Evolutionary conservation across 2,113 vertebrate species (phyloP).

Genomic region (Conger conger): DNA sequence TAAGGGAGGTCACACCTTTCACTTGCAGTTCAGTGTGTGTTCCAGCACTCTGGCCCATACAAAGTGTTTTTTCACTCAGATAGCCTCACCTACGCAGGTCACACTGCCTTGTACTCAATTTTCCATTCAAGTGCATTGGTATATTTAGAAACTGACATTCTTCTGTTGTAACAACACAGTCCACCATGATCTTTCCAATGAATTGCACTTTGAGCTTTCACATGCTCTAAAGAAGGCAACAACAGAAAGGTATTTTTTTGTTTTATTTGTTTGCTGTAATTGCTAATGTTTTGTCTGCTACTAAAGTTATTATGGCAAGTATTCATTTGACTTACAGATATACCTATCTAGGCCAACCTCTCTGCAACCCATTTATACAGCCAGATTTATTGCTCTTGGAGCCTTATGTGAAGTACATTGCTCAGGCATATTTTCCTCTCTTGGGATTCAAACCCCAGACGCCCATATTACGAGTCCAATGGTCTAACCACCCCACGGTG

Average conservation of each 20-base stretch:
- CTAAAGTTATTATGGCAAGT: neutral
- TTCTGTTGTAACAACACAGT: neutral
- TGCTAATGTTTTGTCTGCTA: neutral
- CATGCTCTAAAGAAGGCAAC: neutral
- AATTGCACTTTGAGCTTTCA: neutral
- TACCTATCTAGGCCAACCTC: neutral
- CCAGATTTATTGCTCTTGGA: neutral
- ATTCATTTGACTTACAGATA: neutral
- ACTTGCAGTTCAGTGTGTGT: neutral
- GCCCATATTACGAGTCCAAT: neutral
- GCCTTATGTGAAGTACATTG: neutral
- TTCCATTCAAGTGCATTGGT: conserved; percentile 6
- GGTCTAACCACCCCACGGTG: neutral
- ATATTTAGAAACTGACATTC: conserved; percentile 20
- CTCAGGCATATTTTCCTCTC: neutral
- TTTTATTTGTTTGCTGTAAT: neutral
- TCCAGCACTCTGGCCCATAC: neutral
- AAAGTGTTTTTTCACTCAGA: neutral
- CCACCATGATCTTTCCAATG: neutral
- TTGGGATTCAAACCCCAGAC: neutral
- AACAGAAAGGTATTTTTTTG: neutral
- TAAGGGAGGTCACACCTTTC: neutral
- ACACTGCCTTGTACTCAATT: neutral
- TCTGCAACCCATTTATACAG: neutral
- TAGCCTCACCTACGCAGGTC: neutral